A percentile compares a stretch with the other conserved stretches of the same genome.
Conservation (phyloP, 2,888 invertebrate species). For the Tholera decimalis region DNA sequence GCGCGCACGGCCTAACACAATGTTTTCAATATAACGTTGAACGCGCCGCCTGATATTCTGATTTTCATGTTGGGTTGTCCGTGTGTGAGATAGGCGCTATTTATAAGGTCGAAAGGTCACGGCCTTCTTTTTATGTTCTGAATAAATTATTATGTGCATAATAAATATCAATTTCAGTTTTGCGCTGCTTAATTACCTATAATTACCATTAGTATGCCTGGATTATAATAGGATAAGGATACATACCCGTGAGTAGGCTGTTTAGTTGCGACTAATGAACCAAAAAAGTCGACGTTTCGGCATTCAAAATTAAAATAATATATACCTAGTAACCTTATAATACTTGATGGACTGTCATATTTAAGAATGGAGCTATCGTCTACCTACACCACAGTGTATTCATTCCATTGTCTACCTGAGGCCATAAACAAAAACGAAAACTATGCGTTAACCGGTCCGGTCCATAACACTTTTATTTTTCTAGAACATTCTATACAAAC, state of each 20-base stretch:
- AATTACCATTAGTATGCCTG: slow-evolving; percentile 32
- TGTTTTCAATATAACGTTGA: slow-evolving; percentile 46
- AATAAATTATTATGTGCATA: slow-evolving; percentile 44
- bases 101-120: slow-evolving; percentile 45
- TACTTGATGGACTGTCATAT: not conserved
- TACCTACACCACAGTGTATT: not conserved
- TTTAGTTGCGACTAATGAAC: not conserved
- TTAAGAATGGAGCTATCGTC: not conserved
- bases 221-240: slow-evolving; percentile 9
- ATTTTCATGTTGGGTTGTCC: slow-evolving; percentile 37
- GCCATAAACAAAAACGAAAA: slow-evolving; percentile 26
- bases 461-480: slow-evolving; percentile 35
- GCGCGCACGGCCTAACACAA: too few species aligned
- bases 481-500: slow-evolving; percentile 63
- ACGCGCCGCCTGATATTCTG: slow-evolving; percentile 28
- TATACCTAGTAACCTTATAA: too few species aligned
- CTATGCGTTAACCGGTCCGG: slow-evolving; percentile 9
- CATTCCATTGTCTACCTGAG: slow-evolving; percentile 22
- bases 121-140: slow-evolving; percentile 34
- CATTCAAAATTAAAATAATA: slow-evolving; percentile 9
- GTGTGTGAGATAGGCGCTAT: slow-evolving; percentile 28
- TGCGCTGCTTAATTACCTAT: slow-evolving; percentile 23
- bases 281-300: not conserved
- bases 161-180: slow-evolving; percentile 44
- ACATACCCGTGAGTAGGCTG: slow-evolving; percentile 2